Conservation (phyloP, 2,888 invertebrate species). For the Ormyrus rosae region DNA sequence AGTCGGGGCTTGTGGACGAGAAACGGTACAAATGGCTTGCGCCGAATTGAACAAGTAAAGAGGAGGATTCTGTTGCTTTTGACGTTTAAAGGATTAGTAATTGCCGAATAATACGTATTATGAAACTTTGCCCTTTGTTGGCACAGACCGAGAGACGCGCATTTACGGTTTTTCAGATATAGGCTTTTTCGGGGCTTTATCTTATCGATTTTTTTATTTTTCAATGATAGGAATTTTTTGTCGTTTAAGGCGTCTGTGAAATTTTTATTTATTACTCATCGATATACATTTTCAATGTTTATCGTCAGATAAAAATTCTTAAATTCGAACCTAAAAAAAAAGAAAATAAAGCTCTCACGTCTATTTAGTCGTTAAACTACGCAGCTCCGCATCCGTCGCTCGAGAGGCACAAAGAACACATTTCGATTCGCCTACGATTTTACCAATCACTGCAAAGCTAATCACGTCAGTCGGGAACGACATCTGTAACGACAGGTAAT, state of each 20-base stretch:
- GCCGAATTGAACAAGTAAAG: constrained; percentile 2
- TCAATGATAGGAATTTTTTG: too few relatives aligned
- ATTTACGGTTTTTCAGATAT: too few relatives aligned
- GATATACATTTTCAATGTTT: too few relatives aligned
- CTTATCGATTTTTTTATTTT: not conserved
- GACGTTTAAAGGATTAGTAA: constrained; percentile 40
- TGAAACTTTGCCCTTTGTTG: constrained; percentile 10
- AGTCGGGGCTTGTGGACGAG: not conserved
- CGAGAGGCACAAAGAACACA: not conserved
- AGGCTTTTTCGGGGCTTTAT: not conserved
- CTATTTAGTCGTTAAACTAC: too few relatives aligned
- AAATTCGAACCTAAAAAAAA: too few relatives aligned
- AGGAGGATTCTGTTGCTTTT: constrained; percentile 39
- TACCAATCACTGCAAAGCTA: constrained; percentile 28
- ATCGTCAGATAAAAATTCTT: too few relatives aligned
- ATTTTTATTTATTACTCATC: too few relatives aligned
- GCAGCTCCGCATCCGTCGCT: not conserved
- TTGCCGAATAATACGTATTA: constrained; percentile 28
- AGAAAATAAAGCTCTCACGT: too few relatives aligned
- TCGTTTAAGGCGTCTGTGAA: too few relatives aligned
- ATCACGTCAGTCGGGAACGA: constrained; percentile 20
- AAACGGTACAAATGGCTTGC: constrained; percentile 35
- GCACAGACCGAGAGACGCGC: too few relatives aligned
- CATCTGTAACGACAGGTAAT: constrained; percentile 68
- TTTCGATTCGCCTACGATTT: constrained; percentile 37